Percentiles rank a stretch among this genome's conserved stretches.
phyloP scores from a whole-genome alignment of 2,113 vertebrate species.

The Barbus barbus region DNA sequence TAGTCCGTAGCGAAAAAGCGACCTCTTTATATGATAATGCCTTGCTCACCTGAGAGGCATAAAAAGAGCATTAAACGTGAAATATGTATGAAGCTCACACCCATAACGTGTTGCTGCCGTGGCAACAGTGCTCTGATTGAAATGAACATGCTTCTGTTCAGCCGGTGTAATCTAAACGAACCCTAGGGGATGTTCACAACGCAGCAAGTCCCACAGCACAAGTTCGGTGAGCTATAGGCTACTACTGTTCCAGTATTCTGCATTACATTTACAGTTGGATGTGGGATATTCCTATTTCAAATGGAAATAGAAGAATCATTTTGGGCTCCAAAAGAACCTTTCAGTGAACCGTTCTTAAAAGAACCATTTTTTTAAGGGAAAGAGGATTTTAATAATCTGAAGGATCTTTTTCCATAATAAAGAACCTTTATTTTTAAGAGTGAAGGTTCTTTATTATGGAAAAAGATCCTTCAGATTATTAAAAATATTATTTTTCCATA shows the following conservation, averaged over 20 bases:
- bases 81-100: slow-evolving; percentile 74
- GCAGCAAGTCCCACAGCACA: not conserved
- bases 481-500: too few species aligned
- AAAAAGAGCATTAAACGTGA: slow-evolving; percentile 66
- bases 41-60: slow-evolving; percentile 73
- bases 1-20: slow-evolving; percentile 69
- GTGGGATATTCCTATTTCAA: not conserved
- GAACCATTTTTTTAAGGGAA: not conserved
- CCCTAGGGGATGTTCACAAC: not conserved
- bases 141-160: slow-evolving; percentile 48
- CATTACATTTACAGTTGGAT: not conserved
- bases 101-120: slow-evolving; percentile 69
- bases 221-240: not conserved
- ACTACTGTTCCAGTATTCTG: not conserved
- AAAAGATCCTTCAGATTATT: too few species aligned
- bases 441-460: too few species aligned
- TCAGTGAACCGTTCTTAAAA: not conserved
- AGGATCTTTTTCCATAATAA: not conserved
- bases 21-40: slow-evolving; percentile 80
- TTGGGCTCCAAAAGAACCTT: not conserved
- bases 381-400: too few species aligned
- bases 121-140: slow-evolving; percentile 62
- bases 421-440: not conserved
- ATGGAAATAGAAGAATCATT: not conserved
- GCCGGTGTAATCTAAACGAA: slow-evolving; percentile 35